These are phyloP conservation scores for Dasypus novemcinctus DNA, from an alignment of 2,113 vertebrate genomes.

Conservation along the genomic window DNA sequence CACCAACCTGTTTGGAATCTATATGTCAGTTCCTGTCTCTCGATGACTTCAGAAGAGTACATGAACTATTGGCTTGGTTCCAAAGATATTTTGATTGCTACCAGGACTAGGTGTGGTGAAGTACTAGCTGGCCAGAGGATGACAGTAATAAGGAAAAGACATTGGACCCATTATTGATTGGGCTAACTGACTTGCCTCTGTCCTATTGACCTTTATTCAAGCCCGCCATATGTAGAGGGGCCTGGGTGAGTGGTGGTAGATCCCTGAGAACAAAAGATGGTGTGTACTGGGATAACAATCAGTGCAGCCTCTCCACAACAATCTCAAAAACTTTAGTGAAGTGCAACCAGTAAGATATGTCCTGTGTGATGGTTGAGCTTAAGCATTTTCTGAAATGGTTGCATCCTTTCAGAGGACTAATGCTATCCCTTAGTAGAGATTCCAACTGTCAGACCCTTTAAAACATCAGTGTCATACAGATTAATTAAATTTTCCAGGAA, in stretches of 20 bases:
- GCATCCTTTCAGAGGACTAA: not conserved
- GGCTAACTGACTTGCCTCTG: not conserved
- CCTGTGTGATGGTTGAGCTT: not conserved
- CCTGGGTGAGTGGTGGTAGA: not conserved
- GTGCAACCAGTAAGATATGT: not conserved
- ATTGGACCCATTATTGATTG: not conserved
- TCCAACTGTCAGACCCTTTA: not conserved
- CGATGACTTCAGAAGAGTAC: not conserved
- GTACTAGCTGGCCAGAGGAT: not conserved
- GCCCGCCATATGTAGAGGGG: rapidly evolving
- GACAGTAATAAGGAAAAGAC: not conserved
- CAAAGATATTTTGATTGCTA: not conserved
- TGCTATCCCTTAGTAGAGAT: not conserved
- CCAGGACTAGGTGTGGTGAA: not conserved
- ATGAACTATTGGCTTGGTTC: not conserved
- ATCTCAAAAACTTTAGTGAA: not conserved
- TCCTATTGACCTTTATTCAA: not conserved
- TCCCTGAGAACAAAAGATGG: not conserved
- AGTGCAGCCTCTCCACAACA: not conserved
- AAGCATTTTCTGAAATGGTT: not conserved
- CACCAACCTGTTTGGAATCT: not conserved
- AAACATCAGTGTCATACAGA: not conserved
- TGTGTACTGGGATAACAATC: not conserved
- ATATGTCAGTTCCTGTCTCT: not conserved
- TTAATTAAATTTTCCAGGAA: not conserved